Evolutionary conservation across 2,113 vertebrate genomes (phyloP), one percentile per base, ranked within the genome.

Genomic region (Menura novaehollandiae): DNA sequence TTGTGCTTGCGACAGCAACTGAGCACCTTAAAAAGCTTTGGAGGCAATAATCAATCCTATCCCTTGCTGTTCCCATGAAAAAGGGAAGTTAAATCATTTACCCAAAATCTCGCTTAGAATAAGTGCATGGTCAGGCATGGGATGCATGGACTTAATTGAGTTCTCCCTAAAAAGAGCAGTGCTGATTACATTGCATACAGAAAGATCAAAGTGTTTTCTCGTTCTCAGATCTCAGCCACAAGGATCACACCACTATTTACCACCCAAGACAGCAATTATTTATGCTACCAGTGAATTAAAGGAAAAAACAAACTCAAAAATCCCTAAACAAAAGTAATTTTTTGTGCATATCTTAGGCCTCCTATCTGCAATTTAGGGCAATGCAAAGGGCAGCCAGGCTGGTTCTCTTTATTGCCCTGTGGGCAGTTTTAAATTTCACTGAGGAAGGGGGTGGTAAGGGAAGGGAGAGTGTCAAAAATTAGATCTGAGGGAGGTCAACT

Each of bases 371-470:
- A 67, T 78, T 93, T 77, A 84, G 56, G 27, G 72, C 52, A 71
- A 59, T 7, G 43, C 0, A 10, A 78, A 84, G 60, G 44, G 47
- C 56, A 86, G 47, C 24, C 44, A 72, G 80, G 20, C 68, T 60
- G 52, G 56, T 88, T 93, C 49, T 58, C 56, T 74, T 80, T 39
- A 46, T 53, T 93, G 73, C 49, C 49, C 39, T 46, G 27, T 32
- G 58, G 73, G 64, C 62, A 92, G 91, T 94, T 94, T 96, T 87
- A 80, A 64, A 80, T 96, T 96, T 96, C 91, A 91, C 33, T 11
- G 55, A 93, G 68, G 41, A 93, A 84, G 30, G 55, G 68, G 72
- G 15, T 81, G 33, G 75, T 21, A 89, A 91, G 35, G 67, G 78
- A 85, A 91, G 20, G 49, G 33, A 91, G 68, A 75, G 37, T 71